These are phyloP conservation scores for Larimichthys crocea DNA, from an alignment of 2,113 vertebrate species.

Conservation along the genomic window DNA sequence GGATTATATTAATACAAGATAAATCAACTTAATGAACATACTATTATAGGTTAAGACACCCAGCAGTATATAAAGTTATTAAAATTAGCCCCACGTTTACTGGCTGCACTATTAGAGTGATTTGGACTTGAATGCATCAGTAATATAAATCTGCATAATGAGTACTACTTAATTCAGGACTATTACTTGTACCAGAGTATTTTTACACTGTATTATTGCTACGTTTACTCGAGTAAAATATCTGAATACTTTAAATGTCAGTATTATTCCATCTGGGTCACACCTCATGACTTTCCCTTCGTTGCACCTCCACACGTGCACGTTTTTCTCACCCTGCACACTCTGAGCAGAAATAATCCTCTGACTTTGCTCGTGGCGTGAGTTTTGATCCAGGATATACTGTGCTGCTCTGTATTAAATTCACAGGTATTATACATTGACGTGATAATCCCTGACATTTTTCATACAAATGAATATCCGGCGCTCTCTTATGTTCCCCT, in stretches of 20 bases:
- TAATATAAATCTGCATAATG: no score
- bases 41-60: background rate
- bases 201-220: background rate
- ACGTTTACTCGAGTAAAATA: background rate
- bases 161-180: background rate
- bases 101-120: background rate
- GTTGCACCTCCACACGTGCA: constrained; percentile 24
- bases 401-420: constrained; percentile 24
- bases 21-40: background rate
- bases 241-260: constrained; percentile 12
- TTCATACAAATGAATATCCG: constrained; percentile 25
- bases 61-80: background rate
- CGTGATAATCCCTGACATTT: constrained; percentile 45
- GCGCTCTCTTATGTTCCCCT: background rate
- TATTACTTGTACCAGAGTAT: background rate
- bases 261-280: constrained; percentile 50
- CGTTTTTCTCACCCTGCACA: constrained; percentile 31
- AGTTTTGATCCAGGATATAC: constrained; percentile 53
- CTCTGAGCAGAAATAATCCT: constrained; percentile 58
- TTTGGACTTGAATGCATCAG: background rate
- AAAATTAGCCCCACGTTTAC: background rate
- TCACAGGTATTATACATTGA: constrained; percentile 48
- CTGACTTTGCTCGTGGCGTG: background rate
- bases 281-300: constrained; percentile 30
- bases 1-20: background rate